Evolutionary conservation across 2,888 invertebrate genomes (phyloP), one percentile per base, ranked within the genome.

Genomic region (Volucella inflata): DNA sequence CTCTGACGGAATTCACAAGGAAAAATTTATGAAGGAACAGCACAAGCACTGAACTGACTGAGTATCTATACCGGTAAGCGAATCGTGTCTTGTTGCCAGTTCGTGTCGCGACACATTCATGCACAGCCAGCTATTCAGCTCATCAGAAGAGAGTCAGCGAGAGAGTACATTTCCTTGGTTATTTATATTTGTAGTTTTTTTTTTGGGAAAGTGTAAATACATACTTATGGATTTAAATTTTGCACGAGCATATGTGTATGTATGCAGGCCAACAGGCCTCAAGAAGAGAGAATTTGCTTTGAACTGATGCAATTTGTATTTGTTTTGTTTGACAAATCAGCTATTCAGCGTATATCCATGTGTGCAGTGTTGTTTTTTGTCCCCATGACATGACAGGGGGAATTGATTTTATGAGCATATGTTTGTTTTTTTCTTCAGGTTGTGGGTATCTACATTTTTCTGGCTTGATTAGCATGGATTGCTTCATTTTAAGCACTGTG

Each of bases 111-210:
- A 17, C 44, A 57, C 46, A 76, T 17, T 40, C 44, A n/a, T 8
- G 10, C 46, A 3, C 4, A 50, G 55, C 67, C 79, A 79, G 79
- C 83, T 44, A 83, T 83, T 83, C 83, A 83, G 83, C 83, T n/a
- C 17, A 11, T 6, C 17, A 46, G 70, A 64, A 71, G 82, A 82
- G 81, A 77, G 11, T 46, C 16, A n/a, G n/a, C n/a, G 36, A 55
- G 46, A 80, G 79, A 68, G 16, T 55, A 11, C 14, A 6, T 21
- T 46, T 46, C 11, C 21, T 48, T 42, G 30, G 8, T 16, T 3
- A 12, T 67, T 8, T 4, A 1, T 14, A n/a, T 30, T 30, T 30
- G 4, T 30, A 0, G 0, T 30, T 30, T 21, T 21, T 21, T 30
- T 30, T 30, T 6, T 4, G 6, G 30, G 6, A 30, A 4, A 6